Base-by-base conservation (phyloP, 2,797 vertebrate species). In the Pempheris klunzingeri region DNA sequence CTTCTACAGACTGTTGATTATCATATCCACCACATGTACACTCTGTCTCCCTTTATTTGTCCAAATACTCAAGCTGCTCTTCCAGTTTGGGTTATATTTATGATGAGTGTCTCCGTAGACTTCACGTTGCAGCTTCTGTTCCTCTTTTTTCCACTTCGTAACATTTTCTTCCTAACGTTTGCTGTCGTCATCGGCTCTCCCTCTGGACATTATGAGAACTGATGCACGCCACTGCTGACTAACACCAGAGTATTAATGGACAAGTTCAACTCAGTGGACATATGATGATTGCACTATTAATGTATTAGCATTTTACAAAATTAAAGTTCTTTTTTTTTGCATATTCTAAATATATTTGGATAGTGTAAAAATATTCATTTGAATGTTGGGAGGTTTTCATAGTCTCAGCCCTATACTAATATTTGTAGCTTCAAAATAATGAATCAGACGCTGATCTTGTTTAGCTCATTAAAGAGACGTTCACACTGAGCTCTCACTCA, bases 401-500 rank as follows among this genome's bases (percentile, higher is more conserved):
- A 4, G 47, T 2, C 47, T 50, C 22, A 24, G 5, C 47, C 47
- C 18, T 7, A n/a, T n/a, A n/a, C n/a, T n/a, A n/a, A n/a, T n/a
- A n/a, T n/a, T n/a, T 55, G 41, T 41, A 69, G n/a, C 24, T 53
- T 63, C 47, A 43, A 57, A 60, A 15, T 26, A 26, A 7, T 70
- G 30, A 59, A 41, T 5, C 8, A n/a, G 13, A 58, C 12, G 63
- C 10, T 49, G 49, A 39, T 46, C 6, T 44, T 7, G 28, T 49
- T 12, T 14, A 11, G 14, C 4, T 39, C 46, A 17, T 52, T 43
- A 50, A 74, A 69, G 67, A 59, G 39, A 70, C 60, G 81, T 54
- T 74, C 78, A 87, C 74, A 85, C 68, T 68, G 87, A 92, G 77
- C 54, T 92, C 90, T 81, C 88, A 83, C 84, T 86, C 60, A 44